Percentiles rank a stretch among this genome's conserved stretches.
phyloP scores from a whole-genome alignment of 2,113 vertebrate genomes.

The Hippocampus guttulatus region DNA sequence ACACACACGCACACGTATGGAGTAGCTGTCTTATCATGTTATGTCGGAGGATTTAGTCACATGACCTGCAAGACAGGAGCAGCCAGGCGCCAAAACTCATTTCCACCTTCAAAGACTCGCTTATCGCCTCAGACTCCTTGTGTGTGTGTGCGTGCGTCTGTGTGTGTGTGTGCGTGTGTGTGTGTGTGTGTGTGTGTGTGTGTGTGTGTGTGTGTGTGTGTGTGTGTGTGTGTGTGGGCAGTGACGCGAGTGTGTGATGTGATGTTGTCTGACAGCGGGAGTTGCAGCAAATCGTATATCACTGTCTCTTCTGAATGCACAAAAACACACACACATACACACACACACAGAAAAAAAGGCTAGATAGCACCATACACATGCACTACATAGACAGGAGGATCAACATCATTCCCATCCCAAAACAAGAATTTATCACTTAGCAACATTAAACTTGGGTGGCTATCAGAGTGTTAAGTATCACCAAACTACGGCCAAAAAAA shows the following conservation, averaged over 20 bases:
- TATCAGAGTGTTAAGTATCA: background rate
- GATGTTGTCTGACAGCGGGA: slow-evolving; percentile 67
- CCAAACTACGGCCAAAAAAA: background rate
- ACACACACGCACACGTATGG: slow-evolving; percentile 26
- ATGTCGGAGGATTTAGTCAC: slow-evolving; percentile 70
- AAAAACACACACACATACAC: slow-evolving; percentile 1
- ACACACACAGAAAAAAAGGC: slow-evolving; percentile 9
- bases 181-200: slow-evolving; percentile 4
- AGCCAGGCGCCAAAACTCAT: slow-evolving; percentile 76
- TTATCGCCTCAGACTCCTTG: slow-evolving; percentile 64
- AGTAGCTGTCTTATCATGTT: slow-evolving; percentile 67
- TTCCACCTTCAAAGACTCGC: slow-evolving; percentile 74
- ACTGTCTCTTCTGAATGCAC: slow-evolving; percentile 60
- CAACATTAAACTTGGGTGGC: background rate
- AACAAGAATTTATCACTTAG: background rate
- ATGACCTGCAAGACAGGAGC: slow-evolving; percentile 78
- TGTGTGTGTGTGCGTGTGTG: slow-evolving; percentile 8
- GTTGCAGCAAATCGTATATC: slow-evolving; percentile 65
- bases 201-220: slow-evolving; percentile 1
- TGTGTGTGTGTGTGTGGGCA: slow-evolving; percentile 4
- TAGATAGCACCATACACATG: slow-evolving; percentile 16
- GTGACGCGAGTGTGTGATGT: slow-evolving; percentile 52
- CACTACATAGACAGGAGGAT: slow-evolving; percentile 25
- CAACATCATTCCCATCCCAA: slow-evolving; percentile 5
- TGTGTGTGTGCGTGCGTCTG: slow-evolving; percentile 14